Conservation (phyloP, 2,888 invertebrate genomes). For the Oscheius sp. region DNA sequence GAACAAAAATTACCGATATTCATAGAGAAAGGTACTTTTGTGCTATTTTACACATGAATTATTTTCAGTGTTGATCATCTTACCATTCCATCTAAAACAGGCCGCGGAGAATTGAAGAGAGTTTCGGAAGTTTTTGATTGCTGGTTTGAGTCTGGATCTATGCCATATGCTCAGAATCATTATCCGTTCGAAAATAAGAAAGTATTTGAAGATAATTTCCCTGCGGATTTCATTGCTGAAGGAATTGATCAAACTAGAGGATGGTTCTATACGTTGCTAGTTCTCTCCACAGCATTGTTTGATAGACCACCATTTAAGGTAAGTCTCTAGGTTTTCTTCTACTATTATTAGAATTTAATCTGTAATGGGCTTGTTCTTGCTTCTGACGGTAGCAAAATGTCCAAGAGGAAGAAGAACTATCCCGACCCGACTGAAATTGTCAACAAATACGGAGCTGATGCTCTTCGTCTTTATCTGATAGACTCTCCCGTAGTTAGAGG, state of each 20-base stretch:
- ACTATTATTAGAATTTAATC: slow-evolving; percentile 80
- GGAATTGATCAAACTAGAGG: slow-evolving; percentile 75
- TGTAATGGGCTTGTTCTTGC: slow-evolving; percentile 92
- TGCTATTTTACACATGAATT: not conserved
- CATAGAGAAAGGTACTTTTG: slow-evolving; percentile 82
- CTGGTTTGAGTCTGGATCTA: slow-evolving; percentile 99
- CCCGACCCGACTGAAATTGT: slow-evolving; percentile 91
- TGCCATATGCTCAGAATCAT: slow-evolving; percentile 96
- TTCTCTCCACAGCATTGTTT: slow-evolving; percentile 92
- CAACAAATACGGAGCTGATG: slow-evolving; percentile 93
- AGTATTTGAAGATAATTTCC: slow-evolving; percentile 85
- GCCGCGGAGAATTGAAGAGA: slow-evolving; percentile 84
- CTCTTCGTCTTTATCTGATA: slow-evolving; percentile 90
- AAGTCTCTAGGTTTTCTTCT: not conserved
- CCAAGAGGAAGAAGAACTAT: slow-evolving; percentile 97
- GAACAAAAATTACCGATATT: slow-evolving; percentile 83
- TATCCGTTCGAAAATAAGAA: slow-evolving; percentile 86
- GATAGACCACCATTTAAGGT: slow-evolving; percentile 91
- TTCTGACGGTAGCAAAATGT: slow-evolving; percentile 98
- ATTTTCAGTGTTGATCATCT: slow-evolving; percentile 82
- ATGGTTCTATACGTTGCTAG: slow-evolving; percentile 91
- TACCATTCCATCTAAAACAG: slow-evolving; percentile 88
- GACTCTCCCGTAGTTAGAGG: slow-evolving; percentile 98
- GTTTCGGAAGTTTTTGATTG: slow-evolving; percentile 88
- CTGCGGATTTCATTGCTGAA: slow-evolving; percentile 99